phyloP scores from a whole-genome alignment of 2,113 vertebrate species.

The Spea multiplicata region DNA sequence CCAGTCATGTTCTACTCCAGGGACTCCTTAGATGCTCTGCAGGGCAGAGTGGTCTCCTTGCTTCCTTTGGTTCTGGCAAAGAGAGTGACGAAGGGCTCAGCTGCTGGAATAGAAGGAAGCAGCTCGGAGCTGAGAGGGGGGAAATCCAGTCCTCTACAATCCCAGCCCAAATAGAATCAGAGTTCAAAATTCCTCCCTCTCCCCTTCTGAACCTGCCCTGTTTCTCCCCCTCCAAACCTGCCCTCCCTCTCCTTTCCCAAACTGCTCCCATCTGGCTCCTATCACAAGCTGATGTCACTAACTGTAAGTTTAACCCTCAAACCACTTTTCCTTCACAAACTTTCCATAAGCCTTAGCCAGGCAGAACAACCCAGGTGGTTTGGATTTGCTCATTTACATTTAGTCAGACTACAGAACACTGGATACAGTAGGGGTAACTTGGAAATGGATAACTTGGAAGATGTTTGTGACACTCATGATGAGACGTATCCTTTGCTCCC shows the following conservation, averaged over 20 bases:
- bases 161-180: conserved; percentile 41
- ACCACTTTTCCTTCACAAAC: conserved; percentile 31
- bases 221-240: conserved; percentile 3
- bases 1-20: conserved; percentile 35
- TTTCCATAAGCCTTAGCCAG: not conserved
- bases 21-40: conserved; percentile 21
- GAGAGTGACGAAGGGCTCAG: conserved; percentile 23
- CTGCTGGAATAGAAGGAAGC: conserved; percentile 35
- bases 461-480: no score
- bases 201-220: conserved; percentile 32
- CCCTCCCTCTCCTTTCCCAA: conserved; percentile 7
- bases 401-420: not conserved
- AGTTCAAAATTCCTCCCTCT: conserved; percentile 32
- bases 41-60: conserved; percentile 5
- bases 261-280: conserved; percentile 46
- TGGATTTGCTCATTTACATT: conserved; percentile 7
- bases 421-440: no score
- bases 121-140: conserved; percentile 35
- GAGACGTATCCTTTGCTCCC: no score
- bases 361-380: conserved; percentile 22
- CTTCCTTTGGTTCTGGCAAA: conserved; percentile 24
- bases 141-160: conserved; percentile 21
- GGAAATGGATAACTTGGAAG: no score
- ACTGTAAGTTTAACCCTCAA: conserved; percentile 40
- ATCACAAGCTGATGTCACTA: conserved; percentile 42